phyloP scores from a whole-genome alignment of 2,797 vertebrate genomes.

The Pangasius mekongensis region DNA sequence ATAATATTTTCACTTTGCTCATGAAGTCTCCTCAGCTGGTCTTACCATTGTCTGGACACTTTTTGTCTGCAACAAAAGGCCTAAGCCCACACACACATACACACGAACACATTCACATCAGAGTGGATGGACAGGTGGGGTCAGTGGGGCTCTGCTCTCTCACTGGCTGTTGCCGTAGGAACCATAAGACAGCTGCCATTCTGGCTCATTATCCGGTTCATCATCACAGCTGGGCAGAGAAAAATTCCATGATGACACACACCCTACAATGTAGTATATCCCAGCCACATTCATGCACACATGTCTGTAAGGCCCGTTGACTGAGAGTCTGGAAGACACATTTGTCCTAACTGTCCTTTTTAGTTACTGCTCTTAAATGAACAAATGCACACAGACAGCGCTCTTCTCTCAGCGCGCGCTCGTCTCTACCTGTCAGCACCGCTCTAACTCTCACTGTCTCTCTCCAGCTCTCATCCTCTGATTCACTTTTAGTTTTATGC shows the following conservation, averaged over 20 bases:
- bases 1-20: not conserved
- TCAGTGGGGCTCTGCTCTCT: conserved; percentile 54
- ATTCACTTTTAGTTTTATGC: conserved; percentile 1
- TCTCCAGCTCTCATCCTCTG: conserved; percentile 21
- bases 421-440: conserved; percentile 44
- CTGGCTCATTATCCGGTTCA: conserved; percentile 51
- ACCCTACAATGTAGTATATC: not conserved
- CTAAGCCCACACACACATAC: not conserved
- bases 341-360: conserved; percentile 47
- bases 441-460: conserved; percentile 33
- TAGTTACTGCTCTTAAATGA: conserved; percentile 43
- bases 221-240: conserved; percentile 46
- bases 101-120: conserved; percentile 7
- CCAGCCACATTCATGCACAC: not conserved
- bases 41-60: not conserved
- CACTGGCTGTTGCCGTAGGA: conserved; percentile 57
- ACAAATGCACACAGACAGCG: conserved; percentile 34
- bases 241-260: conserved; percentile 56
- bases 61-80: not conserved
- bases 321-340: conserved; percentile 32
- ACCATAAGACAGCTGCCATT: conserved; percentile 53
- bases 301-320: conserved; percentile 1
- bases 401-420: conserved; percentile 35
- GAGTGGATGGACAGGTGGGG: conserved; percentile 52
- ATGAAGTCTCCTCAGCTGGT: not conserved